Evolutionary conservation across 2,113 vertebrate genomes (phyloP).

Genomic region (Podarcis muralis): DNA sequence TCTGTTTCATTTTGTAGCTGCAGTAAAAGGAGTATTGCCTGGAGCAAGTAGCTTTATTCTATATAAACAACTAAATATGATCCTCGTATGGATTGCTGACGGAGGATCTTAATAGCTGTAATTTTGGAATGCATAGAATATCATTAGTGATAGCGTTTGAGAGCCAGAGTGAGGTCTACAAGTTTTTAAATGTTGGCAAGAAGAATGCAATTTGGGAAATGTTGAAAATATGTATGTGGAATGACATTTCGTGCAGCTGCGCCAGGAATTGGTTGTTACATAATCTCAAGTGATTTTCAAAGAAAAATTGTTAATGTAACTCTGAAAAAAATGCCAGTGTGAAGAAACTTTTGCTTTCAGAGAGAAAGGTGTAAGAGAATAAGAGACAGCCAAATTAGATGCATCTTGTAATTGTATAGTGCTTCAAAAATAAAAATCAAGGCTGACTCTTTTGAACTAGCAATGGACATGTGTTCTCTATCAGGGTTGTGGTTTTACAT

Average conservation of each 20-base stretch:
- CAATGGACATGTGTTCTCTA: conserved; percentile 21
- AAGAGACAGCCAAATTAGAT: conserved; percentile 10
- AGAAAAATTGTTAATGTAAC: background rate
- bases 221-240: background rate
- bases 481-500: conserved; percentile 46
- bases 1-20: conserved; percentile 5
- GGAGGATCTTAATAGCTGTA: background rate
- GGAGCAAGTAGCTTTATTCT: background rate
- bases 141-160: accelerated
- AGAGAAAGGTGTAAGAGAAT: background rate
- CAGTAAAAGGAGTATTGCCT: background rate
- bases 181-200: background rate
- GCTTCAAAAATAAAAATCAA: conserved; percentile 31
- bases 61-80: background rate
- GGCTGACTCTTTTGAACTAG: conserved; percentile 28
- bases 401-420: conserved; percentile 22
- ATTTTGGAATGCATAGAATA: background rate
- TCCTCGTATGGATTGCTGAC: background rate
- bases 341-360: background rate
- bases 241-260: background rate
- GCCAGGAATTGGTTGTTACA: background rate
- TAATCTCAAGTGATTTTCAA: background rate
- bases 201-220: background rate
- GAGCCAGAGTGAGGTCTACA: background rate
- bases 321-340: background rate